phyloP scores from a whole-genome alignment of 2,797 vertebrate genomes.

The Helicolenus hilgendorfi region DNA sequence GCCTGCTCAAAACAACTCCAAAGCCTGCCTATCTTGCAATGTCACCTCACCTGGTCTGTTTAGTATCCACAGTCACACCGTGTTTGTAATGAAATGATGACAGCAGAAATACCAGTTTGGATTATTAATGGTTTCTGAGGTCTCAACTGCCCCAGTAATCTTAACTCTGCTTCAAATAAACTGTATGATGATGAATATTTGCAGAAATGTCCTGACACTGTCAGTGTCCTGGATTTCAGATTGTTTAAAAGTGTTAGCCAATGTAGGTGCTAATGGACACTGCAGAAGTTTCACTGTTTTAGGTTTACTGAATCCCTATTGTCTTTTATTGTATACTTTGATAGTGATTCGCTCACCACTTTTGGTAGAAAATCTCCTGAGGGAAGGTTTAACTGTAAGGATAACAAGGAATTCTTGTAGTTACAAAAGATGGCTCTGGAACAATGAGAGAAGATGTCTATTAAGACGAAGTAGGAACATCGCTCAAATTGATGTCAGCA shows the following conservation, averaged over 20 bases:
- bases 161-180: background rate
- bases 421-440: background rate
- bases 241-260: background rate
- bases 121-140: background rate
- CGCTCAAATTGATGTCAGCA: slow-evolving; percentile 11
- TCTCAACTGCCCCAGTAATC: background rate
- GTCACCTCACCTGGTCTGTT: background rate
- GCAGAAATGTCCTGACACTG: background rate
- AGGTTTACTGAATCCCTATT: background rate
- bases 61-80: background rate
- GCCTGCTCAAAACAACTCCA: background rate
- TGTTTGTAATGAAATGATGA: background rate
- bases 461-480: background rate
- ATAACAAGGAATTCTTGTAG: background rate
- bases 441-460: background rate
- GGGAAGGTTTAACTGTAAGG: background rate
- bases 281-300: background rate
- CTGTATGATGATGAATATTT: background rate
- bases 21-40: background rate
- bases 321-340: background rate
- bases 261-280: background rate
- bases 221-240: background rate
- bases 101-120: background rate
- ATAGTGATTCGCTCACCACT: background rate
- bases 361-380: background rate